A percentile compares a stretch with the other conserved stretches of the same genome.
Conservation (phyloP, 2,888 invertebrate genomes). For the Parapristionchus giblindavisi region DNA sequence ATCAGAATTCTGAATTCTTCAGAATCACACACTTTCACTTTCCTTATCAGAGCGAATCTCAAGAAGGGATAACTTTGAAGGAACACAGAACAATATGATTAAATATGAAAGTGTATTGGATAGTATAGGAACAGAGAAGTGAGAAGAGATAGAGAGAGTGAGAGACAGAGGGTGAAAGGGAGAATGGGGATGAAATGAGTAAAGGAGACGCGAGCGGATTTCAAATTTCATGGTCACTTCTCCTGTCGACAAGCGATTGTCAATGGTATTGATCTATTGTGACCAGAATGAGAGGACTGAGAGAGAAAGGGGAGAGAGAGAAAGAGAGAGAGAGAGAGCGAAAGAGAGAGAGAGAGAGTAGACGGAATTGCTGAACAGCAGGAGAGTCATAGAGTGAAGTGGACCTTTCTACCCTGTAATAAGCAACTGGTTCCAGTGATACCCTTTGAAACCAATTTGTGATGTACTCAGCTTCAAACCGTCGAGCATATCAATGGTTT, state of each 20-base stretch:
- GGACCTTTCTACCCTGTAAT: too few relatives aligned
- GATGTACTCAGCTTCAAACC: too few relatives aligned
- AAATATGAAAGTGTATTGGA: neutral
- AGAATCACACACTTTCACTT: too few relatives aligned
- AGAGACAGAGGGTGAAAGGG: slow-evolving; percentile 16
- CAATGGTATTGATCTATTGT: slow-evolving; percentile 25
- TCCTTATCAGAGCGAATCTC: too few relatives aligned
- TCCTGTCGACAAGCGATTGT: neutral
- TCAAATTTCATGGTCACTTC: slow-evolving; percentile 38
- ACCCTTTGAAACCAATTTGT: too few relatives aligned
- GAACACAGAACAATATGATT: too few relatives aligned
- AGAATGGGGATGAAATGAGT: slow-evolving; percentile 13
- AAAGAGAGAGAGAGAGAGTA: neutral
- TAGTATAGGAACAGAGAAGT: neutral
- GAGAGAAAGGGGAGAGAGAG: neutral
- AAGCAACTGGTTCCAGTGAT: too few relatives aligned
- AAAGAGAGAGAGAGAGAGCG: neutral
- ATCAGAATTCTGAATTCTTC: too few relatives aligned
- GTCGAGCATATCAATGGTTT: too few relatives aligned
- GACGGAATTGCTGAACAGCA: neutral
- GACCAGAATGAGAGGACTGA: slow-evolving; percentile 8
- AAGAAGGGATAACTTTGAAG: too few relatives aligned
- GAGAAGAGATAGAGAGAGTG: slow-evolving; percentile 26
- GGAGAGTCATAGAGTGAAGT: neutral
- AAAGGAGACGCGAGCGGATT: slow-evolving; percentile 17